Percentiles rank a stretch among this genome's conserved stretches.
phyloP scores from a whole-genome alignment of 2,888 invertebrate species.

The Tineola bisselliella region DNA sequence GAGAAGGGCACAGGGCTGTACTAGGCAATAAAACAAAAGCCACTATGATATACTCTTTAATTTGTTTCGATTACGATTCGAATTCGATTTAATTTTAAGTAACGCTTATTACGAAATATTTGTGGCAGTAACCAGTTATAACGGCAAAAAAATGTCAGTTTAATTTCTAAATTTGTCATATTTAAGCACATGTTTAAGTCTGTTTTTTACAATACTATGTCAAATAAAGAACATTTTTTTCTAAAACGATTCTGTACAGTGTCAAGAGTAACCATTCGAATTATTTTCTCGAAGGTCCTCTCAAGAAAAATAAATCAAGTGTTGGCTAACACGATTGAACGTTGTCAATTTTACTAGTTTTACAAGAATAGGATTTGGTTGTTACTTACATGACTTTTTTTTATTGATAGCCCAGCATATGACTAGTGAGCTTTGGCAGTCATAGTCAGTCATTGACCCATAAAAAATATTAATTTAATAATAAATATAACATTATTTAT shows the following conservation, averaged over 20 bases:
- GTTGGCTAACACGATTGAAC: conserved; percentile 8
- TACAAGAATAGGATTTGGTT: background rate
- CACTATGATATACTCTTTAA: background rate
- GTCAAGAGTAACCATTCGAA: background rate
- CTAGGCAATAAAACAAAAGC: conserved; percentile 12
- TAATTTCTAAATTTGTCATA: too few relatives aligned
- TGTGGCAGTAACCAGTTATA: too few relatives aligned
- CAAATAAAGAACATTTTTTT: background rate
- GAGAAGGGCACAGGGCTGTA: conserved; percentile 11
- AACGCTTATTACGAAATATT: too few relatives aligned
- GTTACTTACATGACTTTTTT: background rate
- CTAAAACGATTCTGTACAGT: background rate
- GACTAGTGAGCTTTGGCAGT: too few relatives aligned
- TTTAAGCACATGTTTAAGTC: too few relatives aligned
- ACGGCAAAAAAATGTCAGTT: too few relatives aligned
- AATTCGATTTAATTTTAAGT: background rate
- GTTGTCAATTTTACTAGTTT: background rate
- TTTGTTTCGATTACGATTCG: background rate
- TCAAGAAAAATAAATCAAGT: conserved; percentile 10
- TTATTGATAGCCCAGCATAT: too few relatives aligned
- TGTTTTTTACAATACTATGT: too few relatives aligned
- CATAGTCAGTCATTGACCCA: too few relatives aligned
- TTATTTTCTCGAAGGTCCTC: conserved; percentile 2
- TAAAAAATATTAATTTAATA: too few relatives aligned
- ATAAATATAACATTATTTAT: too few relatives aligned